phyloP scores from a whole-genome alignment of 2,113 vertebrate genomes.

The Fulica atra region DNA sequence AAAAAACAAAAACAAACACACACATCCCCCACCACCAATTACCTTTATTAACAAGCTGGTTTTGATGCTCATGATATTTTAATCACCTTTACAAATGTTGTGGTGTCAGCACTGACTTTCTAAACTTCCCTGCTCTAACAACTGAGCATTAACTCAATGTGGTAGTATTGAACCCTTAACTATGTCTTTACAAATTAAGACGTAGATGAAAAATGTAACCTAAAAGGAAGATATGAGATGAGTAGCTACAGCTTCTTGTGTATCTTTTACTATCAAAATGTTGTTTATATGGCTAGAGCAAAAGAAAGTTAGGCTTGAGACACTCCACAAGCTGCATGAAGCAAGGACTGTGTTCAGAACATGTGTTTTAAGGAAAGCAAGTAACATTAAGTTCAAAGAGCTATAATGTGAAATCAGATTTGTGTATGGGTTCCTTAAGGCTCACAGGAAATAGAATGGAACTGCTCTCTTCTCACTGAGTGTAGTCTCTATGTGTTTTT shows the following conservation, averaged over 20 bases:
- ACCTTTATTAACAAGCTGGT: not conserved
- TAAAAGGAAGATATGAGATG: not conserved
- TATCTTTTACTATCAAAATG: not conserved
- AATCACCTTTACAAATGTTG: slow-evolving; percentile 32
- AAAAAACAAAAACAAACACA: not conserved
- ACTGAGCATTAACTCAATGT: not conserved
- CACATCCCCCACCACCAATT: not conserved
- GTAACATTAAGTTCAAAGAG: not conserved
- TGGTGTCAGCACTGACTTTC: slow-evolving; percentile 6
- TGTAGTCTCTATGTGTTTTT: not conserved
- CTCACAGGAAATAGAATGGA: not conserved
- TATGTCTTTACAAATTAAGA: not conserved
- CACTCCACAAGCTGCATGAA: not conserved
- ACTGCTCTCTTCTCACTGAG: not conserved
- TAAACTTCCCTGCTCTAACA: not conserved
- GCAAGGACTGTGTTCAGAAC: not conserved
- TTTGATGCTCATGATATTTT: slow-evolving; percentile 7
- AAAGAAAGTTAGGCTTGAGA: not conserved
- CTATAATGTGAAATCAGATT: not conserved
- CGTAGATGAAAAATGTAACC: not conserved
- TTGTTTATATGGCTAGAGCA: not conserved
- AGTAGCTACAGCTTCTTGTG: not conserved
- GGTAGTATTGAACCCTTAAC: not conserved
- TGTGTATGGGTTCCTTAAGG: not conserved
- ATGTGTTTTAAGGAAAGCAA: not conserved